A percentile compares a stretch with the other conserved stretches of the same genome.
Evolutionary conservation across 2,888 invertebrate genomes (phyloP).

Genomic region (Priocnemis perturbator): DNA sequence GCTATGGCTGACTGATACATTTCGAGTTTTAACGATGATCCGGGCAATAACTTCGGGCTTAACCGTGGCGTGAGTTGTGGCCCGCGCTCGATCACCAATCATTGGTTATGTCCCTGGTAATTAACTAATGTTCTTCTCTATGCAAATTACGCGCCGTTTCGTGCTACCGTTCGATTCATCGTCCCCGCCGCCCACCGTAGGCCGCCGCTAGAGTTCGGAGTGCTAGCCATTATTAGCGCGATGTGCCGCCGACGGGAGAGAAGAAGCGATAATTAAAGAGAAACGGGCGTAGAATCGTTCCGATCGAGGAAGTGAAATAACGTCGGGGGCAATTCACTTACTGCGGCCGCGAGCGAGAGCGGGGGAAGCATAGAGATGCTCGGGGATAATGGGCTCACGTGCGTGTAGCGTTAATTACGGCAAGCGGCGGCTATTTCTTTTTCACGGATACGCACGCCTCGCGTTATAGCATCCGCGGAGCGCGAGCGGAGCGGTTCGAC

Average conservation of each 20-base stretch:
- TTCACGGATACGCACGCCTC: too few relatives aligned
- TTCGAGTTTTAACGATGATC: slow-evolving; percentile 74
- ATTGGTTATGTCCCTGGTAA: slow-evolving; percentile 72
- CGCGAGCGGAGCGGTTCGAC: too few relatives aligned
- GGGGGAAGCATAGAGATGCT: too few relatives aligned
- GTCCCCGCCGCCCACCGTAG: slow-evolving; percentile 16
- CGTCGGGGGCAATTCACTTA: slow-evolving; percentile 1
- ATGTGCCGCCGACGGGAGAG: slow-evolving; percentile 12
- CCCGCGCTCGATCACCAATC: slow-evolving; percentile 71
- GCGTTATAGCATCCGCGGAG: too few relatives aligned
- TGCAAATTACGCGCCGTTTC: slow-evolving; percentile 65
- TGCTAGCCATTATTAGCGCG: slow-evolving; percentile 33
- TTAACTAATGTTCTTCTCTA: slow-evolving; percentile 75
- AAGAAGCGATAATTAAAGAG: slow-evolving; percentile 39
- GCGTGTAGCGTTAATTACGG: too few relatives aligned
- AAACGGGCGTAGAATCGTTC: slow-evolving; percentile 19
- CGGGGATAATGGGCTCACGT: too few relatives aligned
- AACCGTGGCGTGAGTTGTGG: slow-evolving; percentile 69
- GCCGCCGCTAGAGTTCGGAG: not conserved
- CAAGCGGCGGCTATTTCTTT: too few relatives aligned
- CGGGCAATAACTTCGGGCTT: slow-evolving; percentile 73
- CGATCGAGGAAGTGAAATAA: slow-evolving; percentile 6
- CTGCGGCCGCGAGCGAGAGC: not conserved
- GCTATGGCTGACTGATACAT: slow-evolving; percentile 67
- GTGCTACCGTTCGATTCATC: slow-evolving; percentile 48